Evolutionary conservation across 2,888 invertebrate species (phyloP).

Genomic region (Cephus rjabovi): DNA sequence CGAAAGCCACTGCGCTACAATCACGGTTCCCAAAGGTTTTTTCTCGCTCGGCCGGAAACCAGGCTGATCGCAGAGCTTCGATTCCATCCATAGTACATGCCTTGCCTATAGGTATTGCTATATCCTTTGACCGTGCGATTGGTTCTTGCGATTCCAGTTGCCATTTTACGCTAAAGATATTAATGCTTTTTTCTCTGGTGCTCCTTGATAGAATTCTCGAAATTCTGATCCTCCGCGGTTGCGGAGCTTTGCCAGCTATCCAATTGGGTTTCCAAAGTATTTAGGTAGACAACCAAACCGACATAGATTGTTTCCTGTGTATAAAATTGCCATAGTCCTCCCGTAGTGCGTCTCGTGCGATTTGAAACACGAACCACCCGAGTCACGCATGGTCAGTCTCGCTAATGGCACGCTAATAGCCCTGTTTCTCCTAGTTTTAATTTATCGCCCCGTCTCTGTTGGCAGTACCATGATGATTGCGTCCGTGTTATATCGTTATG

Average conservation of each 20-base stretch:
- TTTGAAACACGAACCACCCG: constrained; percentile 41
- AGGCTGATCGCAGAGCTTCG: not conserved
- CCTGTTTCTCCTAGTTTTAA: constrained; percentile 58
- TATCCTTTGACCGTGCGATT: not conserved
- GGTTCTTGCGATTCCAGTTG: not conserved
- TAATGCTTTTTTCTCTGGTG: not conserved
- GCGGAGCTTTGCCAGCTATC: not conserved
- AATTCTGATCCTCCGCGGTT: not conserved
- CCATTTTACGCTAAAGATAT: not conserved
- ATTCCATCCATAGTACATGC: not conserved
- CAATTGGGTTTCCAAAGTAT: not conserved
- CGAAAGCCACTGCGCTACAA: constrained; percentile 18
- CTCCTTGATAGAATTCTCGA: not conserved
- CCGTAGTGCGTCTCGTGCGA: constrained; percentile 8
- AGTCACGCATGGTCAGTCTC: constrained; percentile 57
- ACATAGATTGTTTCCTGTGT: not conserved
- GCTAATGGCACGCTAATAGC: constrained; percentile 61
- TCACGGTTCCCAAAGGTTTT: constrained; percentile 4
- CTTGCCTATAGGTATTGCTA: not conserved
- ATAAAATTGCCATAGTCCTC: not conserved
- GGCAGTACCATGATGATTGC: constrained; percentile 28
- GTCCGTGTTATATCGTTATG: constrained; percentile 27
- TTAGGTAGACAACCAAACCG: not conserved
- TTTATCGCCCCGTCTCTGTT: constrained; percentile 45
- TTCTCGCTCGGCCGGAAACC: not conserved